These are phyloP conservation scores for Zaprionus kolodkinae DNA, from an alignment of 1,140 invertebrate species.

Conservation along the genomic window DNA sequence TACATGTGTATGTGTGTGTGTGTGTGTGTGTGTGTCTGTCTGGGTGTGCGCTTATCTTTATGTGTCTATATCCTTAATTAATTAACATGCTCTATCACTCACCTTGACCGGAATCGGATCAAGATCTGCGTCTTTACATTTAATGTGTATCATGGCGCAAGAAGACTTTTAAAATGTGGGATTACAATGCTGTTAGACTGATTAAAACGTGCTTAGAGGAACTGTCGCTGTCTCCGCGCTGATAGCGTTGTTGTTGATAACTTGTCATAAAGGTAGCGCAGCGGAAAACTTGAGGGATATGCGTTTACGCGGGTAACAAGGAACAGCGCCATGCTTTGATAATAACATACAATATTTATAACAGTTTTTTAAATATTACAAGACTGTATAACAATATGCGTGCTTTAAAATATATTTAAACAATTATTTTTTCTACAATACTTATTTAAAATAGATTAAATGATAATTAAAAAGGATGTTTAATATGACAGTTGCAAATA, in stretches of 20 bases:
- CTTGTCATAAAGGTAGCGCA: constrained; percentile 52
- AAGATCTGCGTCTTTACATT: constrained; percentile 75
- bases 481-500: background rate
- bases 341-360: background rate
- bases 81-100: constrained; percentile 13
- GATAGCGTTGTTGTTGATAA: constrained; percentile 68
- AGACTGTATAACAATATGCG: background rate
- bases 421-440: background rate
- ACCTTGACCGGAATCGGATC: constrained; percentile 76
- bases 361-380: background rate
- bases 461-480: background rate
- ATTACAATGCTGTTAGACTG: constrained; percentile 12
- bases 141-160: constrained; percentile 66
- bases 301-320: background rate
- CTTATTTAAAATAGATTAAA: background rate
- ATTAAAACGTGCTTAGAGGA: constrained; percentile 52
- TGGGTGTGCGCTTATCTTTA: background rate
- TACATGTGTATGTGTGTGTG: no score
- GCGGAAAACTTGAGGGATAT: constrained; percentile 48
- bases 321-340: background rate
- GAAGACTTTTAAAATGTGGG: constrained; percentile 18
- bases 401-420: background rate
- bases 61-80: constrained; percentile 7
- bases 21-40: background rate
- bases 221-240: constrained; percentile 50